Evolutionary conservation across 2,797 vertebrate genomes (phyloP).

Genomic region (Pagetopsis macropterus): DNA sequence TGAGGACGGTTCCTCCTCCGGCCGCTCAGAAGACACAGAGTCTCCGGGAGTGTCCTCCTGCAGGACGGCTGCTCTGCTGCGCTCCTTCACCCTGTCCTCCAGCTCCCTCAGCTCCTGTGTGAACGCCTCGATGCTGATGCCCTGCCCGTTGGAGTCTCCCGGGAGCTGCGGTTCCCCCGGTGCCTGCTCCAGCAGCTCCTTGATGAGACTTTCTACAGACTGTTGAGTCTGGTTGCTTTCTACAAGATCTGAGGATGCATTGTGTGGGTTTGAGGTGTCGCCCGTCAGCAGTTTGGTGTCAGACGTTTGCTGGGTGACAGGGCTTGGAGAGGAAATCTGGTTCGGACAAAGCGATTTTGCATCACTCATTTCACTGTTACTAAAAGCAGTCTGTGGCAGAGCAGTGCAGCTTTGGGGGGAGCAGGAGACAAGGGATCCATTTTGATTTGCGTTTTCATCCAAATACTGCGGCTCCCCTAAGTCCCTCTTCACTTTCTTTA

Average conservation of each 20-base stretch:
- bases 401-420: conserved; percentile 55
- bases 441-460: conserved; percentile 76
- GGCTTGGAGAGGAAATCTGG: conserved; percentile 48
- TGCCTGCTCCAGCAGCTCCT: conserved; percentile 85
- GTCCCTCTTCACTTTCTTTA: conserved; percentile 92
- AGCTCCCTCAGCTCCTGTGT: conserved; percentile 89
- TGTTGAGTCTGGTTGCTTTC: conserved; percentile 69
- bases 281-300: conserved; percentile 46
- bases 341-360: conserved; percentile 35
- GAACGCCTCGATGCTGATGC: conserved; percentile 90
- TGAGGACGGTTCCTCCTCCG: conserved; percentile 78
- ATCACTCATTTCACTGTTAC: conserved; percentile 55
- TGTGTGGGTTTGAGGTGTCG: conserved; percentile 43
- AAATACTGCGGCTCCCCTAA: conserved; percentile 70
- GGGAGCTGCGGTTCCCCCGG: conserved; percentile 72
- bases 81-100: conserved; percentile 82
- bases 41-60: conserved; percentile 63
- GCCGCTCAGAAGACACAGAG: conserved; percentile 37
- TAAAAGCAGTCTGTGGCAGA: conserved; percentile 54
- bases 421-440: conserved; percentile 64
- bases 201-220: conserved; percentile 86
- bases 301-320: conserved; percentile 39
- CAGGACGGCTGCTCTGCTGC: conserved; percentile 47
- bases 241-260: conserved; percentile 52
- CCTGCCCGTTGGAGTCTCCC: conserved; percentile 79